phyloP scores from a whole-genome alignment of 2,888 invertebrate species.

The Cryptops parisi region DNA sequence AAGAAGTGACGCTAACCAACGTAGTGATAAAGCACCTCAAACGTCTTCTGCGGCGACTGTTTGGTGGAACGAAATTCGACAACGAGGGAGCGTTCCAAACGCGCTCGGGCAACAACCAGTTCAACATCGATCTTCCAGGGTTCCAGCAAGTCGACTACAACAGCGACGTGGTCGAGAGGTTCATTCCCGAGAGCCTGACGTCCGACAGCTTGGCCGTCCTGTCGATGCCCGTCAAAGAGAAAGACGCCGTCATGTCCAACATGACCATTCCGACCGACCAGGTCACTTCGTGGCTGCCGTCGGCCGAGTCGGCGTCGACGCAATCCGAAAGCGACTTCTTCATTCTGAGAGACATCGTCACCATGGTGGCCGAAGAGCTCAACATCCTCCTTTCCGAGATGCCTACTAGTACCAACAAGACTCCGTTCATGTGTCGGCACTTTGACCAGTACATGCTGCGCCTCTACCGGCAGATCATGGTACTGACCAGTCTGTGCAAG shows the following conservation, averaged over 20 bases:
- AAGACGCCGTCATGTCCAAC: conserved; percentile 14
- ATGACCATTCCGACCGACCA: conserved; percentile 13
- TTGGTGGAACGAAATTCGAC: conserved; percentile 5
- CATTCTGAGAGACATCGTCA: conserved; percentile 12
- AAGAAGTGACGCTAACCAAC: conserved; percentile 33
- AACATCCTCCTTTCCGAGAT: conserved; percentile 10
- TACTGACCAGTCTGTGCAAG: conserved; percentile 14
- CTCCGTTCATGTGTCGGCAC: conserved; percentile 13
- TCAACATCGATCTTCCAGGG: not conserved
- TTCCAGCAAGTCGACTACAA: not conserved
- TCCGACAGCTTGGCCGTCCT: conserved; percentile 12
- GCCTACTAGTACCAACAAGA: conserved; percentile 7
- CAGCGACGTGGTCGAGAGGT: not conserved
- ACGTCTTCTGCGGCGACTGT: conserved; percentile 11
- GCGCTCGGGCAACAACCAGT: not conserved
- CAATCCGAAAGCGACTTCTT: not conserved
- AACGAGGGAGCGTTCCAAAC: not conserved
- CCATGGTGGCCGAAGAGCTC: conserved; percentile 16
- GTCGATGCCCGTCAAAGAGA: conserved; percentile 12
- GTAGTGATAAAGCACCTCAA: conserved; percentile 16
- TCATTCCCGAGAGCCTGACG: conserved; percentile 14
- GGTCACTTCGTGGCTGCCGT: conserved; percentile 15
- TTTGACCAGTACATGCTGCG: conserved; percentile 13
- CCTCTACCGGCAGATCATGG: conserved; percentile 11
- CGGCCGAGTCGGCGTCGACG: not conserved